Conservation (phyloP, 2,113 vertebrate genomes). For the Electrona antarctica region DNA sequence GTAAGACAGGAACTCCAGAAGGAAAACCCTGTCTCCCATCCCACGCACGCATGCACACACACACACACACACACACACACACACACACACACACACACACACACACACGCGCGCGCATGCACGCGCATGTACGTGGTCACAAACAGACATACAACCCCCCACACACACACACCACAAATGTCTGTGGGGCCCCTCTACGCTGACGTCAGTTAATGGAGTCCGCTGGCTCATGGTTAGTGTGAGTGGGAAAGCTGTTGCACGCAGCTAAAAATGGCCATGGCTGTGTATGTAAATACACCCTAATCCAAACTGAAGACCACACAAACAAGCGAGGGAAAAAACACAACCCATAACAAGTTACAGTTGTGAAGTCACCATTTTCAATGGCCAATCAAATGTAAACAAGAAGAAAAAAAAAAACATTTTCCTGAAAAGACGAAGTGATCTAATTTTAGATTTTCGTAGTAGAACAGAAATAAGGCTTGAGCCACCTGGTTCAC, state of each 20-base stretch:
- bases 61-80: conserved; percentile 11
- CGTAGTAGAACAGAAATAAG: background rate
- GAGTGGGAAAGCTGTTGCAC: conserved; percentile 31
- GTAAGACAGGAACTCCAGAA: conserved; percentile 42
- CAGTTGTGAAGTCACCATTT: background rate
- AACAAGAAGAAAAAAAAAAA: background rate
- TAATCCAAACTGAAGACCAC: conserved; percentile 23
- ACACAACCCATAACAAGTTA: background rate
- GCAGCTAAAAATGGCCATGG: conserved; percentile 26
- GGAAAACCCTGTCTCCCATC: conserved; percentile 44
- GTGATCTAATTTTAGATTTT: background rate
- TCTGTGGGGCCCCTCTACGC: conserved; percentile 22
- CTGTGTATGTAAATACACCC: conserved; percentile 14
- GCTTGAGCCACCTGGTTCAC: background rate
- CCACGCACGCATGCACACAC: conserved; percentile 15
- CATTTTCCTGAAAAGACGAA: background rate
- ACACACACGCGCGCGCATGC: conserved; percentile 17
- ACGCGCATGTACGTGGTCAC: conserved; percentile 11
- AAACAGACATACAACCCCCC: background rate
- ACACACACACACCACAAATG: conserved; percentile 27
- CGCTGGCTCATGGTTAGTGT: conserved; percentile 14
- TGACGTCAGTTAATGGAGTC: conserved; percentile 24
- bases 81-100: conserved; percentile 11
- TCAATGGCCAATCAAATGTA: background rate
- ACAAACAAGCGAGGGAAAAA: background rate